These are phyloP conservation scores for Promerops cafer DNA, from an alignment of 2,113 vertebrate genomes.

Conservation along the genomic window DNA sequence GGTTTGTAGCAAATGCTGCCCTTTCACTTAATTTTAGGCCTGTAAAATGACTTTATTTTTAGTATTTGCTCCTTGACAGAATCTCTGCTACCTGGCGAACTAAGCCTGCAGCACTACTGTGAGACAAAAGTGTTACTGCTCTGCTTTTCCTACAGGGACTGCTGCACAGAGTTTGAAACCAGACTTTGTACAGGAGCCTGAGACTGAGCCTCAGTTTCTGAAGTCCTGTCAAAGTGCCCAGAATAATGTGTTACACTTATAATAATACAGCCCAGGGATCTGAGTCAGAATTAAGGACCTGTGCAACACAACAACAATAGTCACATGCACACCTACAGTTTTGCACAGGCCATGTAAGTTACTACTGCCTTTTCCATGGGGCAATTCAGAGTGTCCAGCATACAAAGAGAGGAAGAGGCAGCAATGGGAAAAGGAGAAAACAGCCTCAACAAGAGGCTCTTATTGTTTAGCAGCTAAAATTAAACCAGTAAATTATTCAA, in stretches of 20 bases:
- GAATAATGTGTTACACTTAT: not conserved
- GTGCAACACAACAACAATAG: not conserved
- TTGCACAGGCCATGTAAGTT: not conserved
- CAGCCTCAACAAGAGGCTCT: slow-evolving; percentile 44
- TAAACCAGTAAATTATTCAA: slow-evolving; percentile 80
- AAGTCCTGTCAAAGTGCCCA: not conserved
- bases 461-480: slow-evolving; percentile 76
- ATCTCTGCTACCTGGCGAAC: not conserved
- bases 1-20: not conserved
- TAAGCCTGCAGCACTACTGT: not conserved
- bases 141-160: not conserved
- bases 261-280: not conserved
- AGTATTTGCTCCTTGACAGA: not conserved
- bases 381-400: not conserved
- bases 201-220: not conserved
- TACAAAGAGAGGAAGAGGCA: not conserved
- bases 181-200: not conserved
- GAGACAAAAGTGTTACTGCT: not conserved
- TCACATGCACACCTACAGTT: not conserved
- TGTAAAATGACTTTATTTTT: not conserved
- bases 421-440: not conserved
- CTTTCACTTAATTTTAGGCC: not conserved
- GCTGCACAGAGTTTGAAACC: not conserved
- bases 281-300: not conserved
- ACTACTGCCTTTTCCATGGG: not conserved